Conservation (phyloP, 2,113 vertebrate genomes). For the Gulo gulo region DNA sequence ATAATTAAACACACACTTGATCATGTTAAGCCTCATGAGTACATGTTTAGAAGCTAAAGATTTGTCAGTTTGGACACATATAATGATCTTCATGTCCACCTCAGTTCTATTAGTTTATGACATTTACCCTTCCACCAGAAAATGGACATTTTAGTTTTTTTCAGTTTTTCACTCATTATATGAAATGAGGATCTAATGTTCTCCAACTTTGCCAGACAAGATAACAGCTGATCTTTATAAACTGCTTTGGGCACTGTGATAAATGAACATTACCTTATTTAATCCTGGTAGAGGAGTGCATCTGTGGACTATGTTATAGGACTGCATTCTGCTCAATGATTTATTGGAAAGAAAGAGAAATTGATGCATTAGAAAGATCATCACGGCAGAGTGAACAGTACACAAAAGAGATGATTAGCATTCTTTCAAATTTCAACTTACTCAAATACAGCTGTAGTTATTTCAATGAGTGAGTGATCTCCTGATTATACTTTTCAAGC, state of each 20-base stretch:
- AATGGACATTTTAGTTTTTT: neutral
- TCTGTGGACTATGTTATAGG: neutral
- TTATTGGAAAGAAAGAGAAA: neutral
- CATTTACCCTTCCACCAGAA: neutral
- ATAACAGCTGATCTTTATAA: neutral
- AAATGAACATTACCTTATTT: neutral
- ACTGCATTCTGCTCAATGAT: neutral
- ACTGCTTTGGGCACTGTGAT: neutral
- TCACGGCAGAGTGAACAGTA: neutral
- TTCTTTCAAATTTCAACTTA: neutral
- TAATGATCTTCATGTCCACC: neutral
- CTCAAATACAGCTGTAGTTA: neutral
- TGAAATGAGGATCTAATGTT: neutral
- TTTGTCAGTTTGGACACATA: neutral
- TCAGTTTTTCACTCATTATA: neutral
- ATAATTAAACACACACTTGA: neutral
- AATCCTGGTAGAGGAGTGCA: neutral
- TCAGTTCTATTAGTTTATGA: neutral
- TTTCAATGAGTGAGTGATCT: neutral
- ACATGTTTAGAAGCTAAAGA: neutral
- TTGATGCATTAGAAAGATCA: neutral
- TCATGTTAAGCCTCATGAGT: neutral
- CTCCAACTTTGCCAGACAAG: neutral
- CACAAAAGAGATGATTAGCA: neutral
- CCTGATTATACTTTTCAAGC: constrained; percentile 18